Evolutionary conservation across 2,113 vertebrate species (phyloP).

Genomic region (Cynopterus brachyotis): DNA sequence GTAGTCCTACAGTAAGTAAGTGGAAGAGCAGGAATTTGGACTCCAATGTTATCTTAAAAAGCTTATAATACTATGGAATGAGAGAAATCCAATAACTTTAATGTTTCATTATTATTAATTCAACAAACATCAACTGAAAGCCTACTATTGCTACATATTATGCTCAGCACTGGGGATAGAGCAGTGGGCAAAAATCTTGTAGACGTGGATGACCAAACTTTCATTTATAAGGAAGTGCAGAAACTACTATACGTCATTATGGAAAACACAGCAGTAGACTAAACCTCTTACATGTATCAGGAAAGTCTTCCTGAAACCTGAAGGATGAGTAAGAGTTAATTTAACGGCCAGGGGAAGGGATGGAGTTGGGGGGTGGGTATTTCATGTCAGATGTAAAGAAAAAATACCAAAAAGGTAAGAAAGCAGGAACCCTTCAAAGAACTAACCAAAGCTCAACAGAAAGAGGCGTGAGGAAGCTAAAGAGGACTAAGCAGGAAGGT

Average conservation of each 20-base stretch:
- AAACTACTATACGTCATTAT: background rate
- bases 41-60: background rate
- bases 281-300: background rate
- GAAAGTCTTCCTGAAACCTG: background rate
- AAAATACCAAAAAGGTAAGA: background rate
- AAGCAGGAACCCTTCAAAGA: background rate
- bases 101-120: conserved; percentile 18
- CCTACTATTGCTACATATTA: background rate
- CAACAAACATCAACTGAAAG: background rate
- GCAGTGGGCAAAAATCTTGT: background rate
- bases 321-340: background rate
- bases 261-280: background rate
- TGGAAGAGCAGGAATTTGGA: background rate
- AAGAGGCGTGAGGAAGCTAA: background rate
- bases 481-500: background rate
- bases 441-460: background rate
- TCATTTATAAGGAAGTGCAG: background rate
- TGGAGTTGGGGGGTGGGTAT: background rate
- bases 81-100: background rate
- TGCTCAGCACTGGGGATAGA: background rate
- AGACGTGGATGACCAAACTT: background rate
- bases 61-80: background rate
- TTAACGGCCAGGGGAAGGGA: background rate
- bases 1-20: background rate
- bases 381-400: background rate